Conservation (phyloP, 2,113 vertebrate genomes). For the Picathartes gymnocephalus region DNA sequence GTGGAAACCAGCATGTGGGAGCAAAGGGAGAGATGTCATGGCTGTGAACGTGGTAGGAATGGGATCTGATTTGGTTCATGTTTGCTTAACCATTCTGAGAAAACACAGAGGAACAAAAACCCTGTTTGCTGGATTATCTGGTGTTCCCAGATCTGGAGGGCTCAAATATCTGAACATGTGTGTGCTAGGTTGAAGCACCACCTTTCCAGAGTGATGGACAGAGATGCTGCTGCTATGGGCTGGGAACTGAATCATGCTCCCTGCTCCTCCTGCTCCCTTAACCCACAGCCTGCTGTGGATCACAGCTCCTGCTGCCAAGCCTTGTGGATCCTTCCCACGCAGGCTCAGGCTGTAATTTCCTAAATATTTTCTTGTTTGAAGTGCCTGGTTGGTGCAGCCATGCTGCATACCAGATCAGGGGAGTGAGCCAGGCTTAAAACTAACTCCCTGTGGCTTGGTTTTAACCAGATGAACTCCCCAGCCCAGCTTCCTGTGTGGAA, state of each 20-base stretch:
- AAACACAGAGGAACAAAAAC: background rate
- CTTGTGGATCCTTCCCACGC: background rate
- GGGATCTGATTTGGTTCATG: background rate
- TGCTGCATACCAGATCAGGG: background rate
- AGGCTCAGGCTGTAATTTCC: conserved; percentile 8
- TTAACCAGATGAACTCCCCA: background rate
- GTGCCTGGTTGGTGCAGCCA: background rate
- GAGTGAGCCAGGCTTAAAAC: background rate
- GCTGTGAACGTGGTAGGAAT: background rate
- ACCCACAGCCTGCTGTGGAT: background rate
- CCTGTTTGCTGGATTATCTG: background rate
- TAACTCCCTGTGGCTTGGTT: background rate
- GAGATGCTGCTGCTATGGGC: background rate
- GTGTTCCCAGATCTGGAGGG: background rate
- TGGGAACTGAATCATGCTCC: background rate
- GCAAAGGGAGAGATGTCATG: background rate
- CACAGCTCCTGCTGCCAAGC: background rate
- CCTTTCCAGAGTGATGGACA: background rate
- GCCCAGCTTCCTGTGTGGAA: background rate
- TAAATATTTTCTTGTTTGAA: background rate
- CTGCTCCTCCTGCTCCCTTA: background rate
- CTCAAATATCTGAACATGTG: background rate
- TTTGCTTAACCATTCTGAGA: background rate
- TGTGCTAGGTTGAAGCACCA: background rate
- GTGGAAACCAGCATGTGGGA: background rate